These are phyloP conservation scores for Tigriopus californicus DNA, from an alignment of 2,888 invertebrate genomes.

Conservation along the genomic window DNA sequence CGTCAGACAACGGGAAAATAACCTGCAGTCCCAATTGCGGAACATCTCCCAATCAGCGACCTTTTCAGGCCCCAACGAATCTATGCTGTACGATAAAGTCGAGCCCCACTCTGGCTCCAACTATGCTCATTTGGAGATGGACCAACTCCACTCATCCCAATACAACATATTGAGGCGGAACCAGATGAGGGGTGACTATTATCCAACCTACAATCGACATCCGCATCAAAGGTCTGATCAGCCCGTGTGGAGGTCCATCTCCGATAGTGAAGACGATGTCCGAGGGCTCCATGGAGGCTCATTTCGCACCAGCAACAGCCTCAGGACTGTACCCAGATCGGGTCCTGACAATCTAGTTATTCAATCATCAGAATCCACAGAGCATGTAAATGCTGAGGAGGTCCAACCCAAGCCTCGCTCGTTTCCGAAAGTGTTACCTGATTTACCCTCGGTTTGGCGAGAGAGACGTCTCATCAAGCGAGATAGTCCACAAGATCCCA, in stretches of 20 bases:
- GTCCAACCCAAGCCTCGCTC: background rate
- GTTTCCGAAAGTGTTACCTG: background rate
- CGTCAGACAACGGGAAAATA: slow-evolving; percentile 15
- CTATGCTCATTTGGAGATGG: too few relatives aligned
- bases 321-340: too few relatives aligned
- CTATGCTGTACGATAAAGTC: too few relatives aligned
- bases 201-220: background rate
- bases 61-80: too few relatives aligned
- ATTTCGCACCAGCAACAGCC: too few relatives aligned
- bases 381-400: background rate
- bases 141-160: background rate
- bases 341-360: too few relatives aligned
- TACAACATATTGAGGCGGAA: background rate
- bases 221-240: background rate
- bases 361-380: background rate
- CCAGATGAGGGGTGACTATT: background rate
- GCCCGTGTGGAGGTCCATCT: too few relatives aligned
- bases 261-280: too few relatives aligned
- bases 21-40: background rate
- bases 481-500: background rate
- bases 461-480: background rate
- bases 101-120: too few relatives aligned
- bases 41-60: background rate
- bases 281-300: too few relatives aligned
- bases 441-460: background rate